phyloP scores from a whole-genome alignment of 1,140 invertebrate genomes.

The Antheraea pernyi region DNA sequence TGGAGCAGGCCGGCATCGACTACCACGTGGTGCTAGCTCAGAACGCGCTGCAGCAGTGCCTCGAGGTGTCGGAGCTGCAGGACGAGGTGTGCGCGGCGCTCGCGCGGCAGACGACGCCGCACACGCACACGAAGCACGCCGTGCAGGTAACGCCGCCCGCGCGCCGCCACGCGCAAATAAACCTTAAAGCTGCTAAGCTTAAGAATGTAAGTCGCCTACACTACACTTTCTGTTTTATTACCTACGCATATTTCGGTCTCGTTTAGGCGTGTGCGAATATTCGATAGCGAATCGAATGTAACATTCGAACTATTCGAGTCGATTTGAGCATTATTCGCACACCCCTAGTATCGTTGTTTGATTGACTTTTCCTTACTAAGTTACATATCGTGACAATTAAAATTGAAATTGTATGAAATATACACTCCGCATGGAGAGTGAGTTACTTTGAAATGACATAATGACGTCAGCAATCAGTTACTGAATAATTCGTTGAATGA shows the following conservation, averaged over 20 bases:
- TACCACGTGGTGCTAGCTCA: conserved; percentile 97
- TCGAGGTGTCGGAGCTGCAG: conserved; percentile 93
- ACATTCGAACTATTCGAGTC: too few relatives aligned
- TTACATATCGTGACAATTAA: too few relatives aligned
- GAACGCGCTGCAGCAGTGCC: conserved; percentile 94
- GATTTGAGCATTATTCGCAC: too few relatives aligned
- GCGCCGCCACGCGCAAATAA: conserved; percentile 41
- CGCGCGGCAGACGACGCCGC: conserved; percentile 95
- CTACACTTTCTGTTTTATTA: background rate
- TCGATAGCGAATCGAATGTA: too few relatives aligned
- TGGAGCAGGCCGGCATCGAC: conserved; percentile 97
- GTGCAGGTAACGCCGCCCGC: conserved; percentile 90
- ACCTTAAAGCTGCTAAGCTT: conserved; percentile 56
- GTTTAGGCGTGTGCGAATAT: too few relatives aligned
- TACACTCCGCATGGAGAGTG: too few relatives aligned
- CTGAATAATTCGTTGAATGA: too few relatives aligned
- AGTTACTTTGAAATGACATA: too few relatives aligned
- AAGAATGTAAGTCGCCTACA: conserved; percentile 62
- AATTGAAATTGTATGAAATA: too few relatives aligned
- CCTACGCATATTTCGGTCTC: too few relatives aligned
- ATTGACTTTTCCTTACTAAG: background rate
- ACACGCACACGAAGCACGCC: conserved; percentile 91
- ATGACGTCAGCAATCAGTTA: too few relatives aligned
- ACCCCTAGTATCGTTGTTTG: background rate
- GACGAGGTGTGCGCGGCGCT: conserved; percentile 94